Percentiles rank a stretch among this genome's conserved stretches.
phyloP scores from a whole-genome alignment of 2,888 invertebrate genomes.

The Epinotia bilunana region DNA sequence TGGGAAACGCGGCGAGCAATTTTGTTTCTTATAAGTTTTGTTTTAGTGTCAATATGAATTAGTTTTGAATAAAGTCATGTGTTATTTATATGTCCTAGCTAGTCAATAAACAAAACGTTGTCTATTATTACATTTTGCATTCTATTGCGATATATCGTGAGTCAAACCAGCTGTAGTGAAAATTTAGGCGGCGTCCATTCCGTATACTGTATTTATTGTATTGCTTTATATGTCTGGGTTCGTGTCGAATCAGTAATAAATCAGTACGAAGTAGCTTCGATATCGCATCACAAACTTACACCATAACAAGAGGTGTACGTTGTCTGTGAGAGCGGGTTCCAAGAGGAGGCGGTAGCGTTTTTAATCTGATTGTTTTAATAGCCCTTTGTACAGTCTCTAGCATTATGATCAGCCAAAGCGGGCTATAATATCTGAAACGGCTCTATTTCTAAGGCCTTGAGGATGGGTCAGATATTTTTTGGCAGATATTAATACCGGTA shows the following conservation, averaged over 20 bases:
- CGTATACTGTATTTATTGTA: constrained; percentile 22
- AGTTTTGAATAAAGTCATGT: too few relatives aligned
- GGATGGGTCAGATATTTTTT: too few relatives aligned
- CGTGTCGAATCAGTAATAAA: constrained; percentile 48
- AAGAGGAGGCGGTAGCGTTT: background rate
- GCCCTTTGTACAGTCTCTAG: too few relatives aligned
- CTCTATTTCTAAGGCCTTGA: too few relatives aligned
- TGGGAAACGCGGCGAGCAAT: too few relatives aligned
- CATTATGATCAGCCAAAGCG: too few relatives aligned
- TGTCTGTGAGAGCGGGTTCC: constrained; percentile 5
- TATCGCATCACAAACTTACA: constrained; percentile 57
- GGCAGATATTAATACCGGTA: too few relatives aligned
- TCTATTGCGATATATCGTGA: constrained; percentile 7
- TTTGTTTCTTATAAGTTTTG: too few relatives aligned
- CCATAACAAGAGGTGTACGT: constrained; percentile 18
- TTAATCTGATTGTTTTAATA: background rate
- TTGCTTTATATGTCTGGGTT: constrained; percentile 20
- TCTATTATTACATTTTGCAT: background rate
- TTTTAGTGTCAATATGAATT: too few relatives aligned
- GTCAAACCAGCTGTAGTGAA: constrained; percentile 14
- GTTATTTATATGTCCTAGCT: background rate
- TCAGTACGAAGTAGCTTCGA: constrained; percentile 53
- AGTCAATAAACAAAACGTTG: background rate
- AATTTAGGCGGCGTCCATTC: background rate
- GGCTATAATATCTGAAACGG: too few relatives aligned